Base-by-base conservation (phyloP, 2,797 vertebrate genomes). In the Sarcoramphus papa region DNA sequence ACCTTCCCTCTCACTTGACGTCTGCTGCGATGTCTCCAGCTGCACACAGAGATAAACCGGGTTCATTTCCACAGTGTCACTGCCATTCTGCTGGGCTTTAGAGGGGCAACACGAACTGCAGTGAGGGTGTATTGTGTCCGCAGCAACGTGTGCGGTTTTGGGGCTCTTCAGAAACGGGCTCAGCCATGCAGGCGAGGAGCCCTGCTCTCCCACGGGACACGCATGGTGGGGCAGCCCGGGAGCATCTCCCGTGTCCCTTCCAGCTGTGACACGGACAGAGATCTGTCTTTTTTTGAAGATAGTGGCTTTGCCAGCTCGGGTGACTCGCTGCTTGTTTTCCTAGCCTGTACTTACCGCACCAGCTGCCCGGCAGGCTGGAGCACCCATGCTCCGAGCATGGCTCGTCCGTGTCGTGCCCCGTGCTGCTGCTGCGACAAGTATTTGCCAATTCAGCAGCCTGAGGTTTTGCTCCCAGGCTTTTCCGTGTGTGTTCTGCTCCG, bases 21-120 rank as follows among this genome's bases (percentile, higher is more conserved):
- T 94, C 90, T 87, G 63, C 89, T 85, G 77, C 62, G 89, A 80
- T 94, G 95, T 95, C 88, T 96, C 96, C 85, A 92, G 57, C 93
- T 88, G 90, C 94, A 88, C 12, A 73, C 45, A 35, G 90, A 67
- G 89, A 83, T 79, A 95, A 97, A 96, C 74, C 48, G 31, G 79
- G 47, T 89, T 94, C 41, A 57, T 82, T 96, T 92, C 90, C 69
- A 86, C 79, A 41, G 69, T 77, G 93, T 93, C 85, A 72, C 60
- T 94, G 73, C 24, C 85, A 12, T 79, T 95, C 84, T 31, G 45
- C 45, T 54, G 70, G 37, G 80, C 91, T 96, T 87, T 60, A 95
- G 95, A 94, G 68, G 60, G n/a, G 45, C 41, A 35, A 12, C 35
- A 5, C 3, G 4, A 50, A 14, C 37, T 76, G 87, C 81, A 94